These are phyloP conservation scores for Aspidiotus rigidus DNA, from an alignment of 2,888 invertebrate species.

Conservation along the genomic window DNA sequence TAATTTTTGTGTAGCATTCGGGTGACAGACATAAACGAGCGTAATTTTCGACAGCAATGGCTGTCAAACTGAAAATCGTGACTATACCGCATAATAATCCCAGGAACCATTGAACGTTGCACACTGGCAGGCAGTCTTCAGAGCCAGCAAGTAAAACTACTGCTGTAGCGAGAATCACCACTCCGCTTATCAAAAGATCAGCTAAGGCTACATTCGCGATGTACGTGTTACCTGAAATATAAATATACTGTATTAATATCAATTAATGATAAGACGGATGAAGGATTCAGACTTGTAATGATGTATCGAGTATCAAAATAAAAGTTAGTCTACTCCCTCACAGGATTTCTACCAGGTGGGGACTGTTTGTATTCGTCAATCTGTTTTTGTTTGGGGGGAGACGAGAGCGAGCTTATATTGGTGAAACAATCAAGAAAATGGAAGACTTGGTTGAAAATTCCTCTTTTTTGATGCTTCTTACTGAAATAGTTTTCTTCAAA, in stretches of 20 bases:
- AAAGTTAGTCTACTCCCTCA: no score
- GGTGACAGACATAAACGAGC: conserved; percentile 52
- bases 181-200: conserved; percentile 59
- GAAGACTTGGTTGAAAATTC: no score
- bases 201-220: conserved; percentile 61
- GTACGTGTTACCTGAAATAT: conserved; percentile 55
- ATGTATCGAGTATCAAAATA: no score
- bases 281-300: no score
- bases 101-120: conserved; percentile 58
- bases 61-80: conserved; percentile 53
- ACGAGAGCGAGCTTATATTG: no score
- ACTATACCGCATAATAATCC: conserved; percentile 58
- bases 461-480: no score
- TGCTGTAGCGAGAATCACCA: conserved; percentile 60
- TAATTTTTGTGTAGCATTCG: conserved; percentile 47
- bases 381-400: no score
- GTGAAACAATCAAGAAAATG: no score
- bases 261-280: no score
- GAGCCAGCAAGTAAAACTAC: conserved; percentile 60
- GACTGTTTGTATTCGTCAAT: no score
- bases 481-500: no score
- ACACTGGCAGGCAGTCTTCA: conserved; percentile 51
- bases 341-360: no score
- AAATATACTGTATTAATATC: background rate
- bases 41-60: conserved; percentile 59